phyloP scores from a whole-genome alignment of 2,888 invertebrate species.

The Scaptomyza cyrtandrae region DNA sequence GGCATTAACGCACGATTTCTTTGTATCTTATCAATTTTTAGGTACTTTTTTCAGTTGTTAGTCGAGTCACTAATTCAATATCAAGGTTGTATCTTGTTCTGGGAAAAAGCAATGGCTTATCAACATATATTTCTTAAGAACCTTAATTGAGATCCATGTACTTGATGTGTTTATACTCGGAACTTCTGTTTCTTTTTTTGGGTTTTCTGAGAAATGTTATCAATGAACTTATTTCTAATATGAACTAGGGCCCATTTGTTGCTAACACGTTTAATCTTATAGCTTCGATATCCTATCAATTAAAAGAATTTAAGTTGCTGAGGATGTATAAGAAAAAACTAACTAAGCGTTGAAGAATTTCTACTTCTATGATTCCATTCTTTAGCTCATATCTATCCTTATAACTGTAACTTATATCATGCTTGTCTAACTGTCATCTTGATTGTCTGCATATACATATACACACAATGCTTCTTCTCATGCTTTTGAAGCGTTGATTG shows the following conservation, averaged over 20 bases:
- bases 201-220: neutral
- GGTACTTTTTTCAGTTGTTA: neutral
- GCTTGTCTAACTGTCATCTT: constrained; percentile 4
- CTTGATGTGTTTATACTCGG: neutral
- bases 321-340: too few species aligned
- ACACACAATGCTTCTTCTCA: constrained; percentile 2
- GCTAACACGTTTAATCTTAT: too few species aligned
- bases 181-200: neutral
- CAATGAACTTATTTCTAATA: too few species aligned
- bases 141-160: neutral
- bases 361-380: too few species aligned
- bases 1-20: neutral
- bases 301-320: too few species aligned
- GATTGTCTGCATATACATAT: constrained; percentile 33
- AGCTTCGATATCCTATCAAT: too few species aligned
- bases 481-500: constrained; percentile 25
- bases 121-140: neutral
- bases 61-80: neutral
- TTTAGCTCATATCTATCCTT: too few species aligned
- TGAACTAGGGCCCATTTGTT: too few species aligned
- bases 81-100: constrained; percentile 1
- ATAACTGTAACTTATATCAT: neutral
- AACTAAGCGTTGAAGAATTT: too few species aligned
- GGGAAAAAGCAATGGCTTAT: neutral
- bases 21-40: constrained; percentile 5